Base-by-base conservation (phyloP, 2,113 vertebrate genomes). In the Gopherus evgoodei region DNA sequence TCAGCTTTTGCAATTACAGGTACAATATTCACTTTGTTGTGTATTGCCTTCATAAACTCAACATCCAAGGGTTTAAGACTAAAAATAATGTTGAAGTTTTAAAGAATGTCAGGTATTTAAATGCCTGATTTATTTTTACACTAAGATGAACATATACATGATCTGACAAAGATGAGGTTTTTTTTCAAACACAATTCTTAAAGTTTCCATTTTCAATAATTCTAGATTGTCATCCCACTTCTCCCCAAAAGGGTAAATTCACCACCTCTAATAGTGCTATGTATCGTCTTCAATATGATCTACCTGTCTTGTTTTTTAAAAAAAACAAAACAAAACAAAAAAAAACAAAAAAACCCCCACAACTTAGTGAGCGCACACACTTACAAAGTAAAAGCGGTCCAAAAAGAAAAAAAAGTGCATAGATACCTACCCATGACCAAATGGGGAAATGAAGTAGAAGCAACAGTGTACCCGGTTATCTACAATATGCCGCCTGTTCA, bases 391-490 rank as follows among this genome's bases (percentile, higher is more conserved):
- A 87, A 93, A 62, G 0, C 0, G 76, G 24, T 59, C 4, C 3
- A n/a, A 83, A 84, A 83, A 27, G 86, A 49, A 8, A 1, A 54
- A 54, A 54, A 21, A 22, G 22, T 6, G 62, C 35, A 86, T 31
- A 52, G 88, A 47, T 69, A 97, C 98, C 90, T 96, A 99, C 99
- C 99, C 99, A 1, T 99, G 99, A 19, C 99, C 99, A 49, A 99
- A 99, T 0, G 99, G 99, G 7, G 99, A 99, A 94, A 99, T 99
- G 93, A 99, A 99, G 96, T 99, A 99, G 97, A 99, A 99, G 98
- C 99, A 99, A 97, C 99, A 99, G 96, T 99, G 99, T 88, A 99
- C 99, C 8, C 99, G 98, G 93, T 99, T 99, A 95, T 99, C 99
- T 21, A 99, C 97, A 65, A 99, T 99, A 96, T 99, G 99, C 6